Evolutionary conservation across 2,888 invertebrate genomes (phyloP).

Genomic region (Sarcophaga rosellei): DNA sequence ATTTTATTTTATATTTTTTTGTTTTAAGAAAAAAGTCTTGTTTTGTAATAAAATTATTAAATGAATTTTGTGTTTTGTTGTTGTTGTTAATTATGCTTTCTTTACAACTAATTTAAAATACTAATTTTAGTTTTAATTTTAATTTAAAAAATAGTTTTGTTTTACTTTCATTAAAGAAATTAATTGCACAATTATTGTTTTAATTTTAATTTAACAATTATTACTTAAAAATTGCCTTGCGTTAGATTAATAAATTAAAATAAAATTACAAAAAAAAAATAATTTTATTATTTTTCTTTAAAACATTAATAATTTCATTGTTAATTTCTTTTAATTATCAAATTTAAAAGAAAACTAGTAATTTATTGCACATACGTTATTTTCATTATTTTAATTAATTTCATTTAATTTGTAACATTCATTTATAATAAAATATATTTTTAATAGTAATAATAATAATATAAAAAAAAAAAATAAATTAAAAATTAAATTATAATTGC

Average conservation of each 20-base stretch:
- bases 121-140: slow-evolving; percentile 45
- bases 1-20: slow-evolving; percentile 16
- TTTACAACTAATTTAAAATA: slow-evolving; percentile 13
- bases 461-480: slow-evolving; percentile 12
- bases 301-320: slow-evolving; percentile 57
- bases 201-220: slow-evolving; percentile 47
- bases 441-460: background rate
- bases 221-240: background rate
- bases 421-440: slow-evolving; percentile 45
- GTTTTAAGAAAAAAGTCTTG: slow-evolving; percentile 1
- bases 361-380: slow-evolving; percentile 82
- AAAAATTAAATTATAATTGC: background rate
- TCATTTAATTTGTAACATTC: slow-evolving; percentile 16
- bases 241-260: slow-evolving; percentile 38
- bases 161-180: slow-evolving; percentile 50
- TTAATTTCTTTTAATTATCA: slow-evolving; percentile 53
- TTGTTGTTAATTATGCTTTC: slow-evolving; percentile 40
- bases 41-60: background rate
- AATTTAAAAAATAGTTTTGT: background rate
- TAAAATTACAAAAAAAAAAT: slow-evolving; percentile 29
- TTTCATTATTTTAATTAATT: slow-evolving; percentile 34
- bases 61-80: slow-evolving; percentile 14
- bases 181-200: slow-evolving; percentile 63
- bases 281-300: slow-evolving; percentile 26
- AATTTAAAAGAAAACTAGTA: slow-evolving; percentile 80